Conservation (phyloP, 2,113 vertebrate genomes). For the Triplophysa siluroides region DNA sequence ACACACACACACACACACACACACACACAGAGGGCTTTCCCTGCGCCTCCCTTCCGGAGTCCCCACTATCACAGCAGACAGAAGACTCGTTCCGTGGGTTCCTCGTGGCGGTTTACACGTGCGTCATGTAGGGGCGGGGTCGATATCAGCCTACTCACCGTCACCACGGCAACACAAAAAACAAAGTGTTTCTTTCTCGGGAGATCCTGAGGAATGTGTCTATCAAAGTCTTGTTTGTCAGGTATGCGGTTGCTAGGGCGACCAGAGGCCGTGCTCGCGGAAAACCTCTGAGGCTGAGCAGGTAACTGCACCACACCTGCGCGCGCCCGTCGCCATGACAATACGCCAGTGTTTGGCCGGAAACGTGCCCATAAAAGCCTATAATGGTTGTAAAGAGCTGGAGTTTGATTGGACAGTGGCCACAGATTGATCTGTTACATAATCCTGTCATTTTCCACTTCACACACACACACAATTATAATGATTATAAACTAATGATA, state of each 20-base stretch:
- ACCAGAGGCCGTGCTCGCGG: slow-evolving; percentile 67
- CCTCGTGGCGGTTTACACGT: slow-evolving; percentile 2
- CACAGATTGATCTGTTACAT: too few species aligned
- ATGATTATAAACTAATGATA: too few species aligned
- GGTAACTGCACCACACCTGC: slow-evolving; percentile 52
- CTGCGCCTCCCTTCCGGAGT: neutral
- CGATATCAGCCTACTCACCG: slow-evolving; percentile 48
- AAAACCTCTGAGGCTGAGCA: slow-evolving; percentile 70
- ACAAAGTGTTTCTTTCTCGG: slow-evolving; percentile 58
- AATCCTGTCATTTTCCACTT: too few species aligned
- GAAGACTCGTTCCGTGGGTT: neutral
- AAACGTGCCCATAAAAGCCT: slow-evolving; percentile 58
- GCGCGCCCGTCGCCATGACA: slow-evolving; percentile 65
- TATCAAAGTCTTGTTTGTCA: slow-evolving; percentile 70
- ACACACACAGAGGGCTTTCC: neutral
- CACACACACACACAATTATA: neutral
- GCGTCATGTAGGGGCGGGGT: slow-evolving; percentile 9
- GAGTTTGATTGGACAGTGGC: slow-evolving; percentile 61
- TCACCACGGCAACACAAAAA: slow-evolving; percentile 73
- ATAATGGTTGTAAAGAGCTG: slow-evolving; percentile 56
- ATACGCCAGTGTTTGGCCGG: slow-evolving; percentile 68
- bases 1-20: neutral
- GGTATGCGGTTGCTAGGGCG: slow-evolving; percentile 70
- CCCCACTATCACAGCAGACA: neutral
- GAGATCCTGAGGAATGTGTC: slow-evolving; percentile 63